Evolutionary conservation across 2,797 vertebrate genomes (phyloP).

Genomic region (Enteromius paludinosus): DNA sequence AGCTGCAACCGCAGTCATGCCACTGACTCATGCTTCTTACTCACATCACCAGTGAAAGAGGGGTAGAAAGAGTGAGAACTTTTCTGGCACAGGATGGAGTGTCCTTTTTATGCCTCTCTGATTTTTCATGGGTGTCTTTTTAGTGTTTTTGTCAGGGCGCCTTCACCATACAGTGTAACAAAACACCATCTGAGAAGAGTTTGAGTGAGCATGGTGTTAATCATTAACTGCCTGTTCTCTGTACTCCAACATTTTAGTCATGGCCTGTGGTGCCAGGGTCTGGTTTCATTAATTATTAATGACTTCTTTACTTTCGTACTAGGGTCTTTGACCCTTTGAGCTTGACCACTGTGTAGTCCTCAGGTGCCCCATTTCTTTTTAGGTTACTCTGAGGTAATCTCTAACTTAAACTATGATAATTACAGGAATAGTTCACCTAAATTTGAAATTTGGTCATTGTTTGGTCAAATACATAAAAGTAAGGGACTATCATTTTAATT

Average conservation of each 20-base stretch:
- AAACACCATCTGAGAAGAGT: slow-evolving; percentile 52
- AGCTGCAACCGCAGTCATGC: slow-evolving; percentile 50
- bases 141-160: slow-evolving; percentile 48
- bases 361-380: slow-evolving; percentile 22
- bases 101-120: slow-evolving; percentile 24
- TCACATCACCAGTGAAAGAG: slow-evolving; percentile 32
- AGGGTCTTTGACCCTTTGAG: slow-evolving; percentile 71
- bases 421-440: neutral
- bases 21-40: slow-evolving; percentile 58
- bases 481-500: neutral
- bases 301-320: slow-evolving; percentile 64
- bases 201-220: slow-evolving; percentile 60
- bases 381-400: slow-evolving; percentile 15
- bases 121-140: slow-evolving; percentile 43
- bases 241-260: slow-evolving; percentile 71
- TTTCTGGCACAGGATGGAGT: slow-evolving; percentile 37
- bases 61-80: slow-evolving; percentile 16
- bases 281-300: slow-evolving; percentile 83
- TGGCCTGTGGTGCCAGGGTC: slow-evolving; percentile 68
- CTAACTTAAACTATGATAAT: slow-evolving; percentile 28
- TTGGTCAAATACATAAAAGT: neutral
- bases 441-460: neutral
- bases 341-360: slow-evolving; percentile 65
- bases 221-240: slow-evolving; percentile 63
- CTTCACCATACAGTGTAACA: slow-evolving; percentile 53